A percentile compares a stretch with the other conserved stretches of the same genome.
These are phyloP conservation scores for Scomber colias DNA, from an alignment of 2,113 vertebrate species.

Conservation along the genomic window DNA sequence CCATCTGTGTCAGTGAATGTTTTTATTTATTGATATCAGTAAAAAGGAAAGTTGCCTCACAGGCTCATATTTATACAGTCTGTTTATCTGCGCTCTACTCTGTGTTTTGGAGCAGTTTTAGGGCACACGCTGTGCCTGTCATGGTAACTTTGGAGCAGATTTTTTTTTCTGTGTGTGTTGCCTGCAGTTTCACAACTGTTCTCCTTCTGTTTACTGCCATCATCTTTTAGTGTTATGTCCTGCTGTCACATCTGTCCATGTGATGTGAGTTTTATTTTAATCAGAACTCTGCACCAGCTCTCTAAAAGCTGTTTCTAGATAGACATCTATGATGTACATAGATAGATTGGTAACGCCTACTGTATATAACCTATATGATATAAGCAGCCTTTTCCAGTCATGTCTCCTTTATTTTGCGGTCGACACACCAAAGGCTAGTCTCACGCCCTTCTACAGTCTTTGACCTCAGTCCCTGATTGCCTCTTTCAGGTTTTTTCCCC, in stretches of 20 bases:
- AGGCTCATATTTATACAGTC: slow-evolving; percentile 28
- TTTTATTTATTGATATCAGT: slow-evolving; percentile 19
- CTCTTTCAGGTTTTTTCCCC: slow-evolving; percentile 40
- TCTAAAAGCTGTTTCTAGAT: not conserved
- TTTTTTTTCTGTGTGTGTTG: slow-evolving; percentile 1
- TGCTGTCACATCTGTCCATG: slow-evolving; percentile 60
- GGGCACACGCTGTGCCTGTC: slow-evolving; percentile 50
- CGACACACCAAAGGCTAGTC: slow-evolving; percentile 50
- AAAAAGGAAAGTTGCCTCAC: slow-evolving; percentile 16
- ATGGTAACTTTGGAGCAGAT: slow-evolving; percentile 23
- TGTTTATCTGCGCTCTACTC: slow-evolving; percentile 17
- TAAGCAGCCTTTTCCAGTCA: slow-evolving; percentile 13
- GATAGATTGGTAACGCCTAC: not conserved
- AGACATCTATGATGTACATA: too few species aligned
- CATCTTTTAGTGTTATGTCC: slow-evolving; percentile 62
- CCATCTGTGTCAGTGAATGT: not conserved
- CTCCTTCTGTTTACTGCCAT: slow-evolving; percentile 56
- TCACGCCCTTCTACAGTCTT: slow-evolving; percentile 55
- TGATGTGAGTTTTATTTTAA: slow-evolving; percentile 55
- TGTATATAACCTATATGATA: not conserved
- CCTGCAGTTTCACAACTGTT: slow-evolving; percentile 51
- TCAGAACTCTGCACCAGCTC: slow-evolving; percentile 9
- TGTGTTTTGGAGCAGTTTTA: slow-evolving; percentile 14
- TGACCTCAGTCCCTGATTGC: slow-evolving; percentile 62
- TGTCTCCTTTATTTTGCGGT: slow-evolving; percentile 35